phyloP scores from a whole-genome alignment of 2,113 vertebrate species.

The Thermophis baileyi region DNA sequence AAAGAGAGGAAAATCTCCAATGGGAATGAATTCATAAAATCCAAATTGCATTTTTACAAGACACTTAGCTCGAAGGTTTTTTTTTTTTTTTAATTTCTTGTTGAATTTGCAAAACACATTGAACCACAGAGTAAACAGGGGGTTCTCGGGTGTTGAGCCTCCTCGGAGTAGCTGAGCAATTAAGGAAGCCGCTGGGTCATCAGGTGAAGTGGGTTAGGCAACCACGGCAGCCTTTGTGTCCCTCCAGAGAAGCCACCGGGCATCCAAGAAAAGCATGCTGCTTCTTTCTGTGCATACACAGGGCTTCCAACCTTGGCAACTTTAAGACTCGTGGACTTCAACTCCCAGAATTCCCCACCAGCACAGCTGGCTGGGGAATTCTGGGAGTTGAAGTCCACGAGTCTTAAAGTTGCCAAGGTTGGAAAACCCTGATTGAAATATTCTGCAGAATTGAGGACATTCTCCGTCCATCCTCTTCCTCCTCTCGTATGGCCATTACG shows the following conservation, averaged over 20 bases:
- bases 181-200: neutral
- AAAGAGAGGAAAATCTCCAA: neutral
- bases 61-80: neutral
- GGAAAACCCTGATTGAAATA: neutral
- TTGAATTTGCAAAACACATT: neutral
- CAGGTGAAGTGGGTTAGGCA: neutral
- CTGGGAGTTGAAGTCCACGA: no score
- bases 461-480: no score
- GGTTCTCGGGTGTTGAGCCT: neutral
- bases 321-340: neutral
- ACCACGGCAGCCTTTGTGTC: neutral
- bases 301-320: neutral
- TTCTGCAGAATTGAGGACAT: neutral
- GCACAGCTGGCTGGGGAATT: no score
- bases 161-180: neutral
- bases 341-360: neutral
- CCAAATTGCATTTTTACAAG: neutral
- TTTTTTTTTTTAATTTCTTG: neutral
- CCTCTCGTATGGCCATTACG: accelerated
- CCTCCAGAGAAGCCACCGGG: neutral
- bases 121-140: neutral
- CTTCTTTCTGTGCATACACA: neutral
- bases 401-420: neutral
- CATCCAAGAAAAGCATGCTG: neutral
- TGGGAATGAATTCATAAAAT: neutral